These are phyloP conservation scores for Synergus itoensis DNA, from an alignment of 2,888 invertebrate genomes.

Conservation along the genomic window DNA sequence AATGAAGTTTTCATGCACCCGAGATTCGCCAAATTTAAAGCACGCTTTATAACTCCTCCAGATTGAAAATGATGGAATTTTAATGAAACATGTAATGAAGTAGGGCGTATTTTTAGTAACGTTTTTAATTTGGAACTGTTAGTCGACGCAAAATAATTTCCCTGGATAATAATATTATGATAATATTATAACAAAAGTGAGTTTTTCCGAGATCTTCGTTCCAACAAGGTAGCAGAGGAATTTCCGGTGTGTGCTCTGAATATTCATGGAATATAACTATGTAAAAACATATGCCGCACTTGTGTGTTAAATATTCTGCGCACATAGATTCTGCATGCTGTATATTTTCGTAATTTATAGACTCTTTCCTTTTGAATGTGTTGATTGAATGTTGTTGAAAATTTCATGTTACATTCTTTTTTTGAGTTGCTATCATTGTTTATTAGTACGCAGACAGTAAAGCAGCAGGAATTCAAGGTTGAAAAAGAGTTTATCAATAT, in stretches of 20 bases:
- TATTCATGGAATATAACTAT: constrained; percentile 34
- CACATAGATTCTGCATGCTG: constrained; percentile 25
- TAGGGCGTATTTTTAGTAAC: not conserved
- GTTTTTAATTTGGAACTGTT: not conserved
- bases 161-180: constrained; percentile 7
- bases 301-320: constrained; percentile 27
- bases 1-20: not conserved
- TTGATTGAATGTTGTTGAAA: constrained; percentile 7
- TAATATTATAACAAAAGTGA: constrained; percentile 36
- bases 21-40: not conserved
- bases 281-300: constrained; percentile 37
- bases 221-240: constrained; percentile 19
- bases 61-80: constrained; percentile 2
- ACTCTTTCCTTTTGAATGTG: constrained; percentile 19
- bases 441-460: not conserved
- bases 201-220: constrained; percentile 31
- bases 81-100: constrained; percentile 2
- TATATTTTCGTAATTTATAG: constrained; percentile 33
- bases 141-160: constrained; percentile 18
- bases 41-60: not conserved
- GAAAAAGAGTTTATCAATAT: not conserved
- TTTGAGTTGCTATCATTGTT: not conserved
- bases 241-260: constrained; percentile 28
- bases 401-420: not conserved
- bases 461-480: not conserved